phyloP scores from a whole-genome alignment of 2,113 vertebrate genomes.

The Aramus guarauna region DNA sequence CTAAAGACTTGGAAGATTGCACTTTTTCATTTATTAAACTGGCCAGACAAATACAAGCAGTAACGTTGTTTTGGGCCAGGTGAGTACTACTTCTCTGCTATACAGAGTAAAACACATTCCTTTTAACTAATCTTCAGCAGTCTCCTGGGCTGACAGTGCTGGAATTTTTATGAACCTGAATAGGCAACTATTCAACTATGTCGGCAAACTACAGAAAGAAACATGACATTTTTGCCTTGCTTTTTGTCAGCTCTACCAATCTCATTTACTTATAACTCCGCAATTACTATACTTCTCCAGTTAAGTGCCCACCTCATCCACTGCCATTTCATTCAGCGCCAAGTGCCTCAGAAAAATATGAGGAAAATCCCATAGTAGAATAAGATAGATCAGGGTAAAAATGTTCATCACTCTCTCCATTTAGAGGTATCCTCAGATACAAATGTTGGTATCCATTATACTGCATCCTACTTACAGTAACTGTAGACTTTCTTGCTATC shows the following conservation, averaged over 20 bases:
- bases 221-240: neutral
- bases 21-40: neutral
- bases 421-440: neutral
- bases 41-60: neutral
- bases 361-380: neutral
- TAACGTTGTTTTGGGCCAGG: neutral
- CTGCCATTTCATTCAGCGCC: neutral
- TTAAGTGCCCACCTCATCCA: neutral
- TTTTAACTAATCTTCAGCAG: neutral
- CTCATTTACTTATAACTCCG: neutral
- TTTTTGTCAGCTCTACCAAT: neutral
- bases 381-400: neutral
- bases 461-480: neutral
- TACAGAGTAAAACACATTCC: neutral
- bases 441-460: neutral
- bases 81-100: neutral
- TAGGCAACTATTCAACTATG: neutral
- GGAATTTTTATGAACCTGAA: neutral
- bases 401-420: neutral
- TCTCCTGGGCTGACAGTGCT: neutral
- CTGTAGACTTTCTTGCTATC: neutral
- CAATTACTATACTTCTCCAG: neutral
- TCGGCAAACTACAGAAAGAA: neutral
- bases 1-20: neutral
- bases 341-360: neutral